A percentile compares a stretch with the other conserved stretches of the same genome.
Evolutionary conservation across 2,797 vertebrate species (phyloP).

Genomic region (Astyanax mexicanus): DNA sequence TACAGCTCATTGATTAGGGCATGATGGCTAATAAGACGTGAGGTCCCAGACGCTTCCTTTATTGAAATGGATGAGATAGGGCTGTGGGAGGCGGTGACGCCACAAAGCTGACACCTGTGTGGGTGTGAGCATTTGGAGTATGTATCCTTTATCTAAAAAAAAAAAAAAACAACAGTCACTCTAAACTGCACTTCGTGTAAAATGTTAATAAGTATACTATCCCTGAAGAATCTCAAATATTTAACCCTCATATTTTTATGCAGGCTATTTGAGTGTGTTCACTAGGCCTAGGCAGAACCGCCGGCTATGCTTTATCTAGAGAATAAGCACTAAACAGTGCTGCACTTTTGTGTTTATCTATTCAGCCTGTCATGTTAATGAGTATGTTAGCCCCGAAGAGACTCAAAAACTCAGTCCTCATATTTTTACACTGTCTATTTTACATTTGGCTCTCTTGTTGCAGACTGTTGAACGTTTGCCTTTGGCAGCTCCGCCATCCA

Average conservation of each 20-base stretch:
- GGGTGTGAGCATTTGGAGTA: background rate
- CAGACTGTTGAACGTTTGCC: slow-evolving; percentile 70
- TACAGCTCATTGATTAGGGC: slow-evolving; percentile 81
- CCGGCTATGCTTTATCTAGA: background rate
- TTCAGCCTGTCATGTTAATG: background rate
- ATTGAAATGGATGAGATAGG: slow-evolving; percentile 66
- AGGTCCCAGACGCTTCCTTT: slow-evolving; percentile 67
- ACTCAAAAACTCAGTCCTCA: slow-evolving; percentile 3
- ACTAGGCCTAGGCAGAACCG: background rate
- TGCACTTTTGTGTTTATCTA: slow-evolving; percentile 4
- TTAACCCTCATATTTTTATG: background rate
- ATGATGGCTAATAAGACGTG: slow-evolving; percentile 77
- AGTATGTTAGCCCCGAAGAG: background rate
- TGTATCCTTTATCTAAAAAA: background rate
- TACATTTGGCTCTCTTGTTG: slow-evolving; percentile 71
- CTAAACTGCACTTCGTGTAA: too few species aligned
- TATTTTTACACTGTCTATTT: slow-evolving; percentile 35
- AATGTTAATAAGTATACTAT: background rate
- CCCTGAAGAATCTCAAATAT: background rate
- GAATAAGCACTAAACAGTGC: slow-evolving; percentile 25
- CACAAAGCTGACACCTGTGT: slow-evolving; percentile 5
- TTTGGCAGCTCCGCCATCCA: slow-evolving; percentile 67
- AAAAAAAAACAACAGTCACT: background rate
- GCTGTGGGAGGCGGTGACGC: slow-evolving; percentile 43
- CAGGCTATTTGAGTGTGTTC: slow-evolving; percentile 15